phyloP scores from a whole-genome alignment of 2,113 vertebrate genomes.

The Phylloscopus whistleri region DNA sequence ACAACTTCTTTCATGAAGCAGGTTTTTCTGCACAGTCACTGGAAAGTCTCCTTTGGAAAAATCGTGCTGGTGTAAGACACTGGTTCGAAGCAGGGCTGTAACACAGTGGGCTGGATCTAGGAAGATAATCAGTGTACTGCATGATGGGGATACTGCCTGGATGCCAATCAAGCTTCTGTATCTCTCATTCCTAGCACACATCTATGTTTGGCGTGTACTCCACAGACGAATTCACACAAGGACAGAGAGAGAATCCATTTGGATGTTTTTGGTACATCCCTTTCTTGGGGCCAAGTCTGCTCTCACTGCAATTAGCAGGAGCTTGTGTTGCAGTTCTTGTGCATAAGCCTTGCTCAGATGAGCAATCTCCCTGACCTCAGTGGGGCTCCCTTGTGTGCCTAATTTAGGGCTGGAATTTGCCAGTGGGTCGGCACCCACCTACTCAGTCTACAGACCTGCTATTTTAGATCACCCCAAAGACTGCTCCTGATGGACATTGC shows the following conservation, averaged over 20 bases:
- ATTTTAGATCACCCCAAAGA: not conserved
- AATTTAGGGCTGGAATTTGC: not conserved
- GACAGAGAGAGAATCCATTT: not conserved
- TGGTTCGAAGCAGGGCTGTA: not conserved
- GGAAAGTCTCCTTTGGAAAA: not conserved
- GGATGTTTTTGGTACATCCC: not conserved
- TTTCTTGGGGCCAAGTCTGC: not conserved
- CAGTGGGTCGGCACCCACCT: not conserved
- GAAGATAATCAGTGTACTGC: not conserved
- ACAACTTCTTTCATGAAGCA: not conserved
- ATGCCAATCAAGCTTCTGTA: not conserved
- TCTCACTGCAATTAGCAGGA: not conserved
- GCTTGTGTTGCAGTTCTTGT: not conserved
- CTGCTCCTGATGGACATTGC: not conserved
- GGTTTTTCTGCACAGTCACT: not conserved
- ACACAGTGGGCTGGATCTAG: accelerated
- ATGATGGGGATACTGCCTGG: not conserved
- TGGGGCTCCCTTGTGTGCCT: accelerated
- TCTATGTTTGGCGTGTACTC: not conserved
- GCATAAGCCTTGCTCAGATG: not conserved
- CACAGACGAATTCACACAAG: not conserved
- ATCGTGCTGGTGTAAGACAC: accelerated
- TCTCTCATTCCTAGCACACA: not conserved
- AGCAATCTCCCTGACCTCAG: not conserved
- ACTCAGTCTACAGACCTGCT: not conserved